A percentile compares a stretch with the other conserved stretches of the same genome.
Evolutionary conservation across 2,888 invertebrate species (phyloP).

Genomic region (Cenopis cana): DNA sequence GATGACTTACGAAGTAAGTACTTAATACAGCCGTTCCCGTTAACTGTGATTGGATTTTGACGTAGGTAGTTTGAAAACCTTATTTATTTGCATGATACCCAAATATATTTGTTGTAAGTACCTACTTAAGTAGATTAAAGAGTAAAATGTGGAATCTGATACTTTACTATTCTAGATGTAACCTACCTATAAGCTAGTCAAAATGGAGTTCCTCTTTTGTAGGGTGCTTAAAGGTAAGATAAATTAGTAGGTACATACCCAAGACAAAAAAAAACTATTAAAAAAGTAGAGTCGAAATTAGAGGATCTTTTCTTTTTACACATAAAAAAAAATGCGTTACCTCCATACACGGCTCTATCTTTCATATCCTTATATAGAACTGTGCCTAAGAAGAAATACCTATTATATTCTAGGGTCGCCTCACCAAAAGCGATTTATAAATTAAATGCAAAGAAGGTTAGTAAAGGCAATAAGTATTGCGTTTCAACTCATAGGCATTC

Average conservation of each 20-base stretch:
- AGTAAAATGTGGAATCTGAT: too few relatives aligned
- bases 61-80: background rate
- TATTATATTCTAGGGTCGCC: constrained; percentile 10
- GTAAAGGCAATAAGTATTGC: constrained; percentile 38
- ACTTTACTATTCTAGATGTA: too few relatives aligned
- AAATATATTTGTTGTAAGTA: background rate
- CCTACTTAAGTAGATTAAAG: too few relatives aligned
- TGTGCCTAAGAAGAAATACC: background rate
- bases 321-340: background rate
- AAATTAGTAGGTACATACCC: too few relatives aligned
- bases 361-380: background rate
- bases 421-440: constrained; percentile 24
- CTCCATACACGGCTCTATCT: background rate
- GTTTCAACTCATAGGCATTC: constrained; percentile 40
- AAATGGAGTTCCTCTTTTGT: too few relatives aligned
- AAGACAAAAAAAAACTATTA: too few relatives aligned
- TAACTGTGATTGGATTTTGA: constrained; percentile 13
- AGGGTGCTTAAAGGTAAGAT: too few relatives aligned
- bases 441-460: constrained; percentile 39
- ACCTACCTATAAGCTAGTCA: too few relatives aligned
- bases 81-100: background rate
- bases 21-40: background rate
- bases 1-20: background rate
- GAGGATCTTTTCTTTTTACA: background rate
- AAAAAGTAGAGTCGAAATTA: background rate